A percentile compares a stretch with the other conserved stretches of the same genome.
Conservation (phyloP, 2,888 invertebrate genomes). For the Plusia festucae region DNA sequence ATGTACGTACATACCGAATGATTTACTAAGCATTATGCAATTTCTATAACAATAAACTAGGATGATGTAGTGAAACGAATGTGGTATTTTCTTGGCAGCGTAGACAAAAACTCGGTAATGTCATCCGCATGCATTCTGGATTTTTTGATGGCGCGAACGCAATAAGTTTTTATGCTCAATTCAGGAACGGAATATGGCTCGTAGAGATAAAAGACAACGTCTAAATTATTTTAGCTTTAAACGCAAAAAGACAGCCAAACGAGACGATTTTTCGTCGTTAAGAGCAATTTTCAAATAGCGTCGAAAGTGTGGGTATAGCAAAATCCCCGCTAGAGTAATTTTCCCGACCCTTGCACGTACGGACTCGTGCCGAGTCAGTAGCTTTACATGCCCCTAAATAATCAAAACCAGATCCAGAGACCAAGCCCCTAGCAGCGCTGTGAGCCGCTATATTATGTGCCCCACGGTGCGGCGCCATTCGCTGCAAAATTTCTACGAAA, state of each 20-base stretch:
- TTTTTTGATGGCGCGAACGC: background rate
- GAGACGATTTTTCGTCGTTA: background rate
- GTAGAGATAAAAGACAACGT: background rate
- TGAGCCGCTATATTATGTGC: background rate
- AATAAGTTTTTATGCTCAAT: slow-evolving; percentile 4
- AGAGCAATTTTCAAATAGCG: background rate
- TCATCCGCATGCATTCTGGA: background rate
- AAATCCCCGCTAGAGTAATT: background rate
- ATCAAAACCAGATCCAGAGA: slow-evolving; percentile 1
- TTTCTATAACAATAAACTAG: slow-evolving; percentile 3
- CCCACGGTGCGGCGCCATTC: background rate
- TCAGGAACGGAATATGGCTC: background rate
- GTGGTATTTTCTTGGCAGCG: slow-evolving; percentile 1
- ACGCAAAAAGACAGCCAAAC: background rate
- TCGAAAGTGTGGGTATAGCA: background rate
- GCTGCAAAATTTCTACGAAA: background rate
- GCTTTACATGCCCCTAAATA: slow-evolving; percentile 8
- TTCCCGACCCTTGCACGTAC: slow-evolving; percentile 1
- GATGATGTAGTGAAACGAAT: background rate
- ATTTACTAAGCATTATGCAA: slow-evolving; percentile 4
- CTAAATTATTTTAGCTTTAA: background rate
- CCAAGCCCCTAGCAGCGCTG: background rate
- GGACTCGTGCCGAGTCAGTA: slow-evolving; percentile 7
- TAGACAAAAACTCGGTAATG: background rate
- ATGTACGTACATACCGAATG: background rate